These are phyloP conservation scores for Sclerurus mexicanus DNA, from an alignment of 2,113 vertebrate genomes.

Conservation along the genomic window DNA sequence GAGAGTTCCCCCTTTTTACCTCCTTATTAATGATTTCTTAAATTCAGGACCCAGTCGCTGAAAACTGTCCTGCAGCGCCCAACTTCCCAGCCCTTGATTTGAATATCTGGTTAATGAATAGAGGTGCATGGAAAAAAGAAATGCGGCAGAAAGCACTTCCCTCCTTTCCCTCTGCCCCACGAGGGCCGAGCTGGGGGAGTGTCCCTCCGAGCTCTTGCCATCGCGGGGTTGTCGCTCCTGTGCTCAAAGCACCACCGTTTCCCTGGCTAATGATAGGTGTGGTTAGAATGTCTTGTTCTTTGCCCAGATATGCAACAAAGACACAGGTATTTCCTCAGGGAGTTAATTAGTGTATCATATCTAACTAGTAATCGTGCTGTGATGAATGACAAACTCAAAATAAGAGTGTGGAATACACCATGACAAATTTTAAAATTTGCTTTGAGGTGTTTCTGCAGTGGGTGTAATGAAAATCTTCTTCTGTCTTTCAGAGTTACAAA, in stretches of 20 bases:
- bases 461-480: slow-evolving; percentile 35
- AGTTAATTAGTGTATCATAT: slow-evolving; percentile 55
- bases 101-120: slow-evolving; percentile 18
- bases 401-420: slow-evolving; percentile 26
- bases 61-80: background rate
- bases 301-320: slow-evolving; percentile 33
- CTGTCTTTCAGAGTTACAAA: slow-evolving; percentile 13
- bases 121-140: background rate
- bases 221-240: background rate
- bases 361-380: slow-evolving; percentile 14
- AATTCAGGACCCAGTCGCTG: background rate
- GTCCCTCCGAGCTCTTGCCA: background rate
- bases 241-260: background rate
- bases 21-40: background rate
- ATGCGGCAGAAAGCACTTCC: background rate
- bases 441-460: slow-evolving; percentile 45
- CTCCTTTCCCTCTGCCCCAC: background rate
- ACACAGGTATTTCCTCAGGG: slow-evolving; percentile 39
- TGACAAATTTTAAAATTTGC: slow-evolving; percentile 38
- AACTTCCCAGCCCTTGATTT: background rate
- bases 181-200: background rate
- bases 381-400: slow-evolving; percentile 60
- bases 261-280: slow-evolving; percentile 29
- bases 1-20: background rate
- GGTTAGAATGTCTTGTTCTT: slow-evolving; percentile 37